Conservation (phyloP, 2,113 vertebrate genomes). For the Sinocyclocheilus grahami region DNA sequence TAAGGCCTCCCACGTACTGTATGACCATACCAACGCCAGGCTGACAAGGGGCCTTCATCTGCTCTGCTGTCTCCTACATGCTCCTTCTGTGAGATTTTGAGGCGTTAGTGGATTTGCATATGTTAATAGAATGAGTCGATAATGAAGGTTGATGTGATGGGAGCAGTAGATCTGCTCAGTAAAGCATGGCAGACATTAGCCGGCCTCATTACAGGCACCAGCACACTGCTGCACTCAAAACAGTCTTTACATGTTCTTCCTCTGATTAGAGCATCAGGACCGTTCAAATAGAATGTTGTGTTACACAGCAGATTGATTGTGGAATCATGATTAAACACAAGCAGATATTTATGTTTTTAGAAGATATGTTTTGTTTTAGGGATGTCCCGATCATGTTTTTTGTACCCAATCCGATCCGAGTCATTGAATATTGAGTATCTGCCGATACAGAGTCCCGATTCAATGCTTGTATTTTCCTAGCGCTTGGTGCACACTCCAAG, state of each 20-base stretch:
- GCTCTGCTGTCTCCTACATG: constrained; percentile 15
- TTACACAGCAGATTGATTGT: too few species aligned
- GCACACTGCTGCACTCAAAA: not conserved
- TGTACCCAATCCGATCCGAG: too few species aligned
- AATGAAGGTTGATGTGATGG: constrained; percentile 9
- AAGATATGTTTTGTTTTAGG: too few species aligned
- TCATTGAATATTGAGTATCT: too few species aligned
- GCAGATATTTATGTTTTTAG: not conserved
- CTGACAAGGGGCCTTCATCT: not conserved
- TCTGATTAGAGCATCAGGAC: not conserved
- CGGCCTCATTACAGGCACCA: not conserved
- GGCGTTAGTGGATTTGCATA: constrained; percentile 1
- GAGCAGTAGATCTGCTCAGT: constrained; percentile 10
- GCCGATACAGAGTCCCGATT: too few species aligned
- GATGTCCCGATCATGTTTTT: too few species aligned
- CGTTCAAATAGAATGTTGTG: not conserved
- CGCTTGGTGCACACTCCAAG: too few species aligned
- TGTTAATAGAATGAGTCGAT: constrained; percentile 18
- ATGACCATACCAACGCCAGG: not conserved
- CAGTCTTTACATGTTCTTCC: not conserved
- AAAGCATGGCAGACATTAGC: constrained; percentile 6
- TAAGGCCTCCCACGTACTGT: constrained; percentile 11
- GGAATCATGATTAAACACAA: not conserved
- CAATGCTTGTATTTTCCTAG: too few species aligned
- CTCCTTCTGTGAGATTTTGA: constrained; percentile 21